Evolutionary conservation across 2,797 vertebrate genomes (phyloP), one percentile per base, ranked within the genome.

Genomic region (Rachycentron canadum): DNA sequence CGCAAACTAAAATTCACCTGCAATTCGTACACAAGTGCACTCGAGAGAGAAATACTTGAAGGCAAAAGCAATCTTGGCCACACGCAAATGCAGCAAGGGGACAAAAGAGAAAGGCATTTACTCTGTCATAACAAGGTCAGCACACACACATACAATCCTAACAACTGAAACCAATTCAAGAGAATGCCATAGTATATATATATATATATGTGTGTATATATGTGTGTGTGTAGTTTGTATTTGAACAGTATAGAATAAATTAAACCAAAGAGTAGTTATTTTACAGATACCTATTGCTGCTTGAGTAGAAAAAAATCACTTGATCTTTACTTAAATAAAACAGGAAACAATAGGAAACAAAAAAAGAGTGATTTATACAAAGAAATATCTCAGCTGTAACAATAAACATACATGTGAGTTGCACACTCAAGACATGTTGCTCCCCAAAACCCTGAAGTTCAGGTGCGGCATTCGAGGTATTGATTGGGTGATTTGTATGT

Each of bases 401-500:
- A 52, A 23, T 82, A 84, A 81, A 68, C n/a, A 19, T 11, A 50
- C 4, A 13, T 7, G 4, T 16, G 40, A 61, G 55, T 38, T 47
- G 36, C 78, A 64, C 67, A 59, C 70, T 76, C 72, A 73, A 79
- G 71, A 43, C 73, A 81, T 70, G 66, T 34, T 72, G 53, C 36
- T 32, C 41, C 62, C 59, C 38, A 8, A 76, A 83, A 73, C 53
- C 56, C 81, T 65, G 38, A 72, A 69, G 64, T 85, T 70, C 28
- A 60, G 64, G 34, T 23, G 26, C 21, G 69, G 73, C 16, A 10
- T 75, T 67, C 6, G 7, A 34, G 77, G 73, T 86, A 93, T 90
- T 87, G 92, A 94, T 91, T 78, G 87, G 86, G 85, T 92, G 88
- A 92, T 93, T 93, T 93, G 88, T 92, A 90, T 88, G 91, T 90